Conservation (phyloP, 2,113 vertebrate genomes). For the Protobothrops mucrosquamatus region DNA sequence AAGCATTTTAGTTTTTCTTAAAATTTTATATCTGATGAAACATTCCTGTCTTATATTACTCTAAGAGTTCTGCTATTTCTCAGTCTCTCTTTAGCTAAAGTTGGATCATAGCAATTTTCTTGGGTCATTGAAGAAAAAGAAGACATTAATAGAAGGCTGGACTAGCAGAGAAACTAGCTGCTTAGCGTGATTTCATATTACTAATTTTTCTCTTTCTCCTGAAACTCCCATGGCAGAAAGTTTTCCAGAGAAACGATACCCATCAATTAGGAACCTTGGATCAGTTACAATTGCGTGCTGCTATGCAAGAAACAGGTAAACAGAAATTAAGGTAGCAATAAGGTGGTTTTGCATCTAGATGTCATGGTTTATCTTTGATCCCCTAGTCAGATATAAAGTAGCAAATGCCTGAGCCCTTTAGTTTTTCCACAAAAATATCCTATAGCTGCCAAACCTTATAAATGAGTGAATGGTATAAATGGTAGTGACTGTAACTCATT, state of each 20-base stretch:
- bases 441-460: not conserved
- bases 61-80: not conserved
- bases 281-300: conserved; percentile 51
- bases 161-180: not conserved
- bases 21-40: not conserved
- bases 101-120: not conserved
- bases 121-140: not conserved
- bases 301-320: conserved; percentile 61
- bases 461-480: not conserved
- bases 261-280: conserved; percentile 54
- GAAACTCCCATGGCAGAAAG: conserved; percentile 39
- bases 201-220: not conserved
- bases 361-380: not conserved
- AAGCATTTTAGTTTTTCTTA: not conserved
- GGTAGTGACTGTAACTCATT: not conserved
- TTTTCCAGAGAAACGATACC: conserved; percentile 65
- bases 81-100: not conserved
- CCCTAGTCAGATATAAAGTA: not conserved
- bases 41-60: not conserved
- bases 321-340: not conserved
- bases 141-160: not conserved
- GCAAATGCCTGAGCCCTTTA: not conserved
- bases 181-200: not conserved
- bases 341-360: not conserved
- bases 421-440: not conserved